Base-by-base conservation (phyloP, 2,797 vertebrate genomes). In the Rhabdophis nuchalis region DNA sequence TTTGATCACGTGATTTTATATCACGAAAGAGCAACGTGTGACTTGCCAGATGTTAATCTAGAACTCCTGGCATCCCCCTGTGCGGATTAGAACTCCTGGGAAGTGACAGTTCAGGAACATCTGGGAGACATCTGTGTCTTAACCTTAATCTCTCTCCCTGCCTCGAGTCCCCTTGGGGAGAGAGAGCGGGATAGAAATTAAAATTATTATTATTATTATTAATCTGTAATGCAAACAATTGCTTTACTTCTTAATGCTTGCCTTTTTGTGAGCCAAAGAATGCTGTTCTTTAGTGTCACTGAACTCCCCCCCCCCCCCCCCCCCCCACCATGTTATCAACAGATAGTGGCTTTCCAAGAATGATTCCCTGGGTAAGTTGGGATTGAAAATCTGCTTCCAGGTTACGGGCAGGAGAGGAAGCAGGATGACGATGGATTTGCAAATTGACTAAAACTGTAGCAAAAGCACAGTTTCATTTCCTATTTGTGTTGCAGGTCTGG, bases 401-500 rank as follows among this genome's bases (percentile, higher is more conserved):
- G 93, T 85, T 36, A 61, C 36, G 12, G 86, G 27, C 41, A 54
- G 58, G n/a, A 16, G 1, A 46, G 53, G 58, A 29, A 10, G 3
- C 36, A 58, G n/a, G 72, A 54, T 92, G 54, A 50, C 82, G 53
- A 25, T 4, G 16, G 58, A 27, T n/a, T 25, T 20, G 32, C 7
- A 14, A 9, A 12, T 86, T 41, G 8, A 29, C 89, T 2, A 58
- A 91, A 29, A 91, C 87, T 77, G 46, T 46, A 52, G 86, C 93
- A 7, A 6, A 50, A 2, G n/a, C 36, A 4, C 88, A 56, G 9
- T 86, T n/a, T 93, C 86, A 36, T 54, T 90, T 52, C 4, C 1
- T 61, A 25, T 91, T 94, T 50, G 18, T n/a, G 4, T 92, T 90
- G 86, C 46, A 90, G 90, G 58, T 94, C 56, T 92, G 61, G 93